phyloP scores from a whole-genome alignment of 2,888 invertebrate genomes.

The Hirudinaria manillensis region DNA sequence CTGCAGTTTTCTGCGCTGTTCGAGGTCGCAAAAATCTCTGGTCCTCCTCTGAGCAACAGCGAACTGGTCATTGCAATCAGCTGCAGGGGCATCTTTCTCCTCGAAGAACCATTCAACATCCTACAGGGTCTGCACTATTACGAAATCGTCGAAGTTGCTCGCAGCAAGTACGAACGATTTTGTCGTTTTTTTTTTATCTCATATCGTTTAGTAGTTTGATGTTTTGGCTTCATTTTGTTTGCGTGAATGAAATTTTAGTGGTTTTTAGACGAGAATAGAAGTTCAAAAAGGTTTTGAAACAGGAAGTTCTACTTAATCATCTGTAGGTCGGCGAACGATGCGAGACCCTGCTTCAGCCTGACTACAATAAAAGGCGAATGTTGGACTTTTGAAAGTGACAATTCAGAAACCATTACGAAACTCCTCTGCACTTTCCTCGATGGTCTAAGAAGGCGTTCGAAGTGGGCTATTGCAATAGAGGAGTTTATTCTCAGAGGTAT shows the following conservation, averaged over 20 bases:
- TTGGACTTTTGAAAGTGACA: constrained; percentile 39
- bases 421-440: constrained; percentile 40
- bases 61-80: constrained; percentile 40
- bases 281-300: background rate
- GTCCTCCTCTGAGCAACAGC: constrained; percentile 37
- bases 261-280: no score
- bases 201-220: background rate
- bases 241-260: no score
- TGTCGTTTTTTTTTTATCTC: background rate
- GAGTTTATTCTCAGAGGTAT: constrained; percentile 40
- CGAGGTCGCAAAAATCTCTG: constrained; percentile 39
- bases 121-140: constrained; percentile 35
- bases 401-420: constrained; percentile 39
- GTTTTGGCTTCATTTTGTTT: background rate
- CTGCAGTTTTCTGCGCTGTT: constrained; percentile 41
- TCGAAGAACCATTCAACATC: constrained; percentile 41
- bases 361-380: constrained; percentile 40
- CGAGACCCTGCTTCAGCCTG: constrained; percentile 34
- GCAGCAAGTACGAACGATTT: constrained; percentile 34
- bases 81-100: constrained; percentile 39
- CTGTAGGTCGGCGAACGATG: constrained; percentile 5
- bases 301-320: background rate
- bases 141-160: constrained; percentile 40
- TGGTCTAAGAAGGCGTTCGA: constrained; percentile 39
- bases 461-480: constrained; percentile 40